Percentiles rank a stretch among this genome's conserved stretches.
Evolutionary conservation across 1,140 invertebrate species (phyloP).

Genomic region (Bombus fervidus): DNA sequence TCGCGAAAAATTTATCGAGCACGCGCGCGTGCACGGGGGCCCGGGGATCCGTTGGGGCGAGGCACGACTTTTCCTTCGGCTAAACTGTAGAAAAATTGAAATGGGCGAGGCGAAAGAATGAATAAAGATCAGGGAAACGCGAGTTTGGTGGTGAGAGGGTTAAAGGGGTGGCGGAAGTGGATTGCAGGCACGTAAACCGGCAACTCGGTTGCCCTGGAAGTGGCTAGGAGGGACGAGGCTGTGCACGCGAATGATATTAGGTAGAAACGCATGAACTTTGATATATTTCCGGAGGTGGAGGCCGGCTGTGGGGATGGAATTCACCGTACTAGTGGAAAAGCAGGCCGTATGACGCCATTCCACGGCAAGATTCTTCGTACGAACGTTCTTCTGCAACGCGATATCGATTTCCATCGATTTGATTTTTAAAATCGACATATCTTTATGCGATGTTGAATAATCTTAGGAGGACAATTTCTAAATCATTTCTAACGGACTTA

Average conservation of each 20-base stretch:
- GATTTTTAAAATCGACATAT: not conserved
- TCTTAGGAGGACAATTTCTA: not conserved
- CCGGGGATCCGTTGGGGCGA: conserved; percentile 23
- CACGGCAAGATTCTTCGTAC: conserved; percentile 77
- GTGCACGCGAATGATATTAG: conserved; percentile 81
- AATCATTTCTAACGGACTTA: not conserved
- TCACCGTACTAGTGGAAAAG: conserved; percentile 35
- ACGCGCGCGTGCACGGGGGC: conserved; percentile 37
- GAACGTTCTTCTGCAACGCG: conserved; percentile 58
- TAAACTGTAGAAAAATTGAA: conserved; percentile 82
- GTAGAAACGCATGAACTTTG: conserved; percentile 82
- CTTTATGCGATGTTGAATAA: not conserved
- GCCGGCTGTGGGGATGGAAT: conserved; percentile 27
- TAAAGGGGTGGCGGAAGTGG: conserved; percentile 24
- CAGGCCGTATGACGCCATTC: conserved; percentile 75
- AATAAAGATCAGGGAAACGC: conserved; percentile 78
- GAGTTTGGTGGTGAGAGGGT: not conserved
- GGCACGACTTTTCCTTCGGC: conserved; percentile 69
- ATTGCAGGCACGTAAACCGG: conserved; percentile 66
- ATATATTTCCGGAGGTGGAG: conserved; percentile 76
- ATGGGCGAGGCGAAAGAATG: conserved; percentile 80
- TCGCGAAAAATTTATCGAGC: conserved; percentile 56
- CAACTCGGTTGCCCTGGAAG: conserved; percentile 53
- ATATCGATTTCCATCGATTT: conserved; percentile 37
- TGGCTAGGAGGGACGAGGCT: conserved; percentile 45